A percentile compares a stretch with the other conserved stretches of the same genome.
Evolutionary conservation across 2,888 invertebrate genomes (phyloP).

Genomic region (Asteroscopus sphinx): DNA sequence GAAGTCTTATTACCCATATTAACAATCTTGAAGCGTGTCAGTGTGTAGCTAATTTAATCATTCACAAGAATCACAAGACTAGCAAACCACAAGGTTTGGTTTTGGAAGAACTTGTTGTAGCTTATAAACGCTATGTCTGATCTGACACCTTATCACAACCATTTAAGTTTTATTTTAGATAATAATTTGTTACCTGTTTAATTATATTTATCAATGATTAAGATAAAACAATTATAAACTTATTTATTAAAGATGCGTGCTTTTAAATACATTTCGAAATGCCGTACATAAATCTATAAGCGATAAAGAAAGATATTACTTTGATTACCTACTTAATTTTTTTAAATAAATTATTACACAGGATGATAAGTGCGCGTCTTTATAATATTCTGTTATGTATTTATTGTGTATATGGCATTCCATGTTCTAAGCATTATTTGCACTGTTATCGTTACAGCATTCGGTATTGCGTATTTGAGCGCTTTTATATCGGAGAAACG

Average conservation of each 20-base stretch:
- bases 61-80: no score
- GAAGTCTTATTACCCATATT: no score
- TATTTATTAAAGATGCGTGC: slow-evolving; percentile 23
- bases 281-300: neutral
- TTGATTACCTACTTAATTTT: neutral
- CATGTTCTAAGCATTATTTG: slow-evolving; percentile 19
- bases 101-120: no score
- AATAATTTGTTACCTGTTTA: slow-evolving; percentile 29
- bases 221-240: neutral
- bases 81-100: no score
- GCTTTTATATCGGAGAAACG: slow-evolving; percentile 26
- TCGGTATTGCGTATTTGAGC: slow-evolving; percentile 47
- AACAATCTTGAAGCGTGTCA: no score
- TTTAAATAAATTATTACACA: no score
- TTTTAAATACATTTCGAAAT: neutral
- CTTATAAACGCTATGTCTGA: no score
- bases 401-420: slow-evolving; percentile 5
- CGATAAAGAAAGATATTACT: neutral
- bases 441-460: slow-evolving; percentile 53
- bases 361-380: slow-evolving; percentile 4
- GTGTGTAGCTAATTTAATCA: neutral
- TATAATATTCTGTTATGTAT: slow-evolving; percentile 14
- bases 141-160: no score
- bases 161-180: no score
- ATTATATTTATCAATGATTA: neutral